phyloP scores from a whole-genome alignment of 2,888 invertebrate genomes.

The Nebria brevicollis region DNA sequence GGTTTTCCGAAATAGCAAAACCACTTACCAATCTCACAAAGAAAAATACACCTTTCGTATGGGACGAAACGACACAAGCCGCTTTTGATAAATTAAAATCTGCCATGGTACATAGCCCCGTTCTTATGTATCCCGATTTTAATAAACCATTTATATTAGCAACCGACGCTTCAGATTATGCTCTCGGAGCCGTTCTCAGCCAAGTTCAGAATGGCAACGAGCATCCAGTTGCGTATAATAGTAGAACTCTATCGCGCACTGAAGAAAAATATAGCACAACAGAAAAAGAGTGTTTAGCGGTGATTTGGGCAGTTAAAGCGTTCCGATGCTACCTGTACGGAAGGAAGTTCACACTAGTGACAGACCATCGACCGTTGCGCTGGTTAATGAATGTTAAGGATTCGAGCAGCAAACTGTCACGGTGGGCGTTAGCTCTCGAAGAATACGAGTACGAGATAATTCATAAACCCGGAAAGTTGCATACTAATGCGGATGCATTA shows the following conservation, averaged over 20 bases:
- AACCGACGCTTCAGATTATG: constrained; percentile 47
- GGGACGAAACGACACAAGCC: constrained; percentile 29
- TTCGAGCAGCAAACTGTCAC: too few species aligned
- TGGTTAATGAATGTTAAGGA: constrained; percentile 36
- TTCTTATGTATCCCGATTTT: constrained; percentile 45
- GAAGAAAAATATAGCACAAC: constrained; percentile 45
- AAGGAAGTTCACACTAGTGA: constrained; percentile 47
- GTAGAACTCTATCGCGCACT: constrained; percentile 39
- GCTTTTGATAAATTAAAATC: constrained; percentile 29
- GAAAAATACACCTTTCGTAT: constrained; percentile 34
- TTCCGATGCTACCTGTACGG: constrained; percentile 49
- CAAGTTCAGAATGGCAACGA: constrained; percentile 39
- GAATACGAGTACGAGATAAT: too few species aligned
- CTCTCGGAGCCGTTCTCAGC: constrained; percentile 46
- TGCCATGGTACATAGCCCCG: constrained; percentile 15
- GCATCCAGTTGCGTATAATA: constrained; percentile 48
- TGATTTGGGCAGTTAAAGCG: constrained; percentile 46
- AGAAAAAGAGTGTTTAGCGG: constrained; percentile 48
- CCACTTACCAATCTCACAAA: constrained; percentile 37
- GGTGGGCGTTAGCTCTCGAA: too few species aligned
- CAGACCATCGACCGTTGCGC: constrained; percentile 48
- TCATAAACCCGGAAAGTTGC: neutral
- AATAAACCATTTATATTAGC: constrained; percentile 43
- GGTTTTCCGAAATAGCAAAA: constrained; percentile 33
- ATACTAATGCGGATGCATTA: neutral